phyloP scores from a whole-genome alignment of 2,888 invertebrate genomes.

The Coremacera marginata region DNA sequence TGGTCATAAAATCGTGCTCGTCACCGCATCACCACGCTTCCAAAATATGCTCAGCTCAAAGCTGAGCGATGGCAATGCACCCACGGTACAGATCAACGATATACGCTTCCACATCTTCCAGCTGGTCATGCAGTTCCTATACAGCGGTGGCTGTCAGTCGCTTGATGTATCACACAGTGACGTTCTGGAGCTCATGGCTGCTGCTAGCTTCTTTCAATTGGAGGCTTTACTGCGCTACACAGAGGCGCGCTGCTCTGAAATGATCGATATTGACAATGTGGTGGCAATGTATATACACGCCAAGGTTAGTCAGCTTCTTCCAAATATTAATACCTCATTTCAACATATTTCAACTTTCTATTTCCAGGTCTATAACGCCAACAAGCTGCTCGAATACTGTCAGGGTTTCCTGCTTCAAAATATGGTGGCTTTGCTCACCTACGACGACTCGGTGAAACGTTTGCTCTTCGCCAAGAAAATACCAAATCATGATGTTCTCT shows the following conservation, averaged over 20 bases:
- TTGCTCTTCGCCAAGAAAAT: slow-evolving; percentile 89
- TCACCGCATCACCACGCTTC: slow-evolving; percentile 88
- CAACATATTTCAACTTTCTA: not conserved
- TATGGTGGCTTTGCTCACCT: slow-evolving; percentile 93
- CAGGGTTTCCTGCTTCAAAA: slow-evolving; percentile 92
- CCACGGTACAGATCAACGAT: slow-evolving; percentile 92
- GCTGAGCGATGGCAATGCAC: slow-evolving; percentile 80
- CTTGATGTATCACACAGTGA: slow-evolving; percentile 84
- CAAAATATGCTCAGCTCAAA: slow-evolving; percentile 87
- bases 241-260: slow-evolving; percentile 85
- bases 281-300: slow-evolving; percentile 94
- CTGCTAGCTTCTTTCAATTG: slow-evolving; percentile 91
- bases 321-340: not conserved
- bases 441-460: slow-evolving; percentile 90
- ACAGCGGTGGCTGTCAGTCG: slow-evolving; percentile 87
- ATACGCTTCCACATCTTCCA: slow-evolving; percentile 94
- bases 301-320: slow-evolving; percentile 74
- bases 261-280: slow-evolving; percentile 88
- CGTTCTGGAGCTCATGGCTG: slow-evolving; percentile 89
- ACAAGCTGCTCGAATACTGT: slow-evolving; percentile 88
- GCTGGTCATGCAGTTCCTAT: slow-evolving; percentile 90
- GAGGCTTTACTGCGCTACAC: slow-evolving; percentile 87
- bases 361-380: slow-evolving; percentile 85
- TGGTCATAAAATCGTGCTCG: slow-evolving; percentile 93
- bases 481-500: slow-evolving; percentile 90